These are phyloP conservation scores for Carcinoscorpius rotundicauda DNA, from an alignment of 1,140 invertebrate genomes.

Conservation along the genomic window DNA sequence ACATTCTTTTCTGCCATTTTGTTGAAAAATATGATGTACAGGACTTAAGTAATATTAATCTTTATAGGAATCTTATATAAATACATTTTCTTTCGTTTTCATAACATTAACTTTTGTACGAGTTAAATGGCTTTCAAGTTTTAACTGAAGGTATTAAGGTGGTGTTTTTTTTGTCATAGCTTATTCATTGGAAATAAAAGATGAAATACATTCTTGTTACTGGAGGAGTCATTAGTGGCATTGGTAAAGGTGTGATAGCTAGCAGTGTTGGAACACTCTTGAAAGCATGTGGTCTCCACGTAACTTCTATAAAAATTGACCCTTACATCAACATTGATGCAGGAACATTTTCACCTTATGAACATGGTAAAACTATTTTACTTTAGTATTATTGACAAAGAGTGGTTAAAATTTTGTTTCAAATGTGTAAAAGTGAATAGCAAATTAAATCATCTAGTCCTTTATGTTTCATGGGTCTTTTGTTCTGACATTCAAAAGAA, in stretches of 20 bases:
- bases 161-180: too few relatives aligned
- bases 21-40: too few relatives aligned
- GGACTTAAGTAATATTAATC: too few relatives aligned
- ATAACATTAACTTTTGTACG: too few relatives aligned
- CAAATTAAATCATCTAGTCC: neutral
- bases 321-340: conserved; percentile 99
- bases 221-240: conserved; percentile 94
- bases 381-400: conserved; percentile 1
- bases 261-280: conserved; percentile 90
- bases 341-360: conserved; percentile 96
- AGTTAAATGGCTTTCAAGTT: too few relatives aligned
- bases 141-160: too few relatives aligned
- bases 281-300: conserved; percentile 79
- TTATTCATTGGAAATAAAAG: too few relatives aligned
- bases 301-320: conserved; percentile 98
- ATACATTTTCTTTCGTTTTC: too few relatives aligned
- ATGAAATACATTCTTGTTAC: conserved; percentile 98
- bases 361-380: conserved; percentile 64
- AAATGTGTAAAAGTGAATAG: neutral
- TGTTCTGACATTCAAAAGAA: neutral
- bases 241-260: conserved; percentile 95
- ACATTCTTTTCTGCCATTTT: too few relatives aligned
- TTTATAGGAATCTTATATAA: too few relatives aligned
- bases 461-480: conserved; percentile 12
- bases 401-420: neutral